Percentiles rank a stretch among this genome's conserved stretches.
Conservation (phyloP, 1,140 invertebrate genomes). For the Gerris buenoi region DNA sequence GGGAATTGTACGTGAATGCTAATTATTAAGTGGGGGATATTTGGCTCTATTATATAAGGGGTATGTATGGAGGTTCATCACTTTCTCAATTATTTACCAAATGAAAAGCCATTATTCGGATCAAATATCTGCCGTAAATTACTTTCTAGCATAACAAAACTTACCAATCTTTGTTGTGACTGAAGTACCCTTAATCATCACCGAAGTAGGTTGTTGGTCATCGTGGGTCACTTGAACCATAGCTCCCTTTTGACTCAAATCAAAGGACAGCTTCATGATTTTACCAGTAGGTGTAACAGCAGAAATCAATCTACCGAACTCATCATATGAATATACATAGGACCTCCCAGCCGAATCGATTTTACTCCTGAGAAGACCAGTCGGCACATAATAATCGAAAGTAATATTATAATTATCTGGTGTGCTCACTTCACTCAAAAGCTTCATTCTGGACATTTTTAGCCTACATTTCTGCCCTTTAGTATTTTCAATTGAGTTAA, state of each 20-base stretch:
- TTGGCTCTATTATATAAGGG: too few relatives aligned
- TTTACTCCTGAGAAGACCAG: slow-evolving; percentile 73
- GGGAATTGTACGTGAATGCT: too few relatives aligned
- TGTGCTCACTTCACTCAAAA: slow-evolving; percentile 73
- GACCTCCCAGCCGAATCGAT: slow-evolving; percentile 78
- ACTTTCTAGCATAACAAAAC: too few relatives aligned
- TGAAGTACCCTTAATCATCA: slow-evolving; percentile 73
- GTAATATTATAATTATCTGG: slow-evolving; percentile 83
- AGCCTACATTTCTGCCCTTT: slow-evolving; percentile 82
- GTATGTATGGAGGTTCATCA: too few relatives aligned
- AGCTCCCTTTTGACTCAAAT: slow-evolving; percentile 73
- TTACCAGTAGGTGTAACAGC: slow-evolving; percentile 85
- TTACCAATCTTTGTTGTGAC: slow-evolving; percentile 56
- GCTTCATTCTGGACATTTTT: slow-evolving; percentile 65
- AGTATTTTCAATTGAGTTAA: slow-evolving; percentile 87
- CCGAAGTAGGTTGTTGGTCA: slow-evolving; percentile 59
- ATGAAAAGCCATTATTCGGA: too few relatives aligned
- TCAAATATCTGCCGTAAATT: too few relatives aligned
- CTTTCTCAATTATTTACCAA: too few relatives aligned
- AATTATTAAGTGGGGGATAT: too few relatives aligned
- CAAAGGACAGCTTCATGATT: slow-evolving; percentile 69
- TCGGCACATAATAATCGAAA: slow-evolving; percentile 81
- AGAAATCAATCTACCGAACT: slow-evolving; percentile 76
- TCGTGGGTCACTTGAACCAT: slow-evolving; percentile 71
- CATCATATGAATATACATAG: slow-evolving; percentile 89